phyloP scores from a whole-genome alignment of 2,113 vertebrate species.

The Pristiophorus japonicus region DNA sequence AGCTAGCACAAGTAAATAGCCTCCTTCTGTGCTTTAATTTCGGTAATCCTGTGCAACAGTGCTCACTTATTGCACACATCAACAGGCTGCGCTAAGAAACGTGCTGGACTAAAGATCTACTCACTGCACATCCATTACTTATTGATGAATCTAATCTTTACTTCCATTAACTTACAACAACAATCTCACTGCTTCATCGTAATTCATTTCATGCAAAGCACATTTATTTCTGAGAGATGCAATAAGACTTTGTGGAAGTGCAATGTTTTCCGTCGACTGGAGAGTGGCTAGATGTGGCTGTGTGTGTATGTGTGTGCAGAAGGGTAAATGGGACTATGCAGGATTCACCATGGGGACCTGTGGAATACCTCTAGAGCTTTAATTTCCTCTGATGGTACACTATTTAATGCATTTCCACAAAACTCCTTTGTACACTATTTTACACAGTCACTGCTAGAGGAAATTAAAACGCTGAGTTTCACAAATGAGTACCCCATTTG shows the following conservation, averaged over 20 bases:
- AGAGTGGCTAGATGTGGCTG: not conserved
- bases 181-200: not conserved
- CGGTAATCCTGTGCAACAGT: not conserved
- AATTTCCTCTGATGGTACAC: constrained; percentile 6
- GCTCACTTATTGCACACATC: too few relatives aligned
- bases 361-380: not conserved
- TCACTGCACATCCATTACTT: constrained; percentile 9
- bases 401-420: not conserved
- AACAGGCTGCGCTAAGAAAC: too few relatives aligned
- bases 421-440: not conserved
- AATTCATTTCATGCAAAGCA: not conserved
- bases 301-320: not conserved
- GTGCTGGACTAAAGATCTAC: not conserved
- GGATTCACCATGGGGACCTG: not conserved
- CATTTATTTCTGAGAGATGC: not conserved
- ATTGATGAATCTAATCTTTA: constrained; percentile 5
- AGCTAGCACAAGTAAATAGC: not conserved
- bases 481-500: not conserved
- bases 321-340: not conserved
- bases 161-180: constrained; percentile 21
- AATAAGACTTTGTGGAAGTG: not conserved
- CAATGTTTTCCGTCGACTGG: not conserved
- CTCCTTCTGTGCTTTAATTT: not conserved
- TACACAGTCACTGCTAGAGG: not conserved
- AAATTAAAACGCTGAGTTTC: not conserved